phyloP scores from a whole-genome alignment of 2,113 vertebrate genomes.

The Dipodomys spectabilis region DNA sequence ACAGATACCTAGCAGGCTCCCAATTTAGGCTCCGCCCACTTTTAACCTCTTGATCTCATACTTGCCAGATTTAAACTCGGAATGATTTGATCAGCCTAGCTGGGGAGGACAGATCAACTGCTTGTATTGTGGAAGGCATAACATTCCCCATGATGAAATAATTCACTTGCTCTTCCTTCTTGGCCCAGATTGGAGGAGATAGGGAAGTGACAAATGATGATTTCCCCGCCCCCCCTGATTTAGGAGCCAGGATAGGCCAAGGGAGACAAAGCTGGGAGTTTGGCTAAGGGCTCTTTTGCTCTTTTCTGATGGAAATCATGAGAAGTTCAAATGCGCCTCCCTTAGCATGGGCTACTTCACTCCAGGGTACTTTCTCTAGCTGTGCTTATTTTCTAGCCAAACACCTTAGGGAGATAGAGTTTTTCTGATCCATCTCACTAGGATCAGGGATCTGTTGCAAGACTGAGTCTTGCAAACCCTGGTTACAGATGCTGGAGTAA shows the following conservation, averaged over 20 bases:
- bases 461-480: background rate
- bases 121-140: background rate
- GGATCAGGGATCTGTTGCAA: background rate
- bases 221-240: background rate
- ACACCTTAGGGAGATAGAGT: background rate
- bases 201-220: background rate
- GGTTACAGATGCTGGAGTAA: background rate
- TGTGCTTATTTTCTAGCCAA: background rate
- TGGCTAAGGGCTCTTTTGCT: background rate
- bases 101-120: background rate
- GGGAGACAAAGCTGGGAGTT: background rate
- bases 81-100: background rate
- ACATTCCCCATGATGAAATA: background rate
- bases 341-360: background rate
- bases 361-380: background rate
- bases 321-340: background rate
- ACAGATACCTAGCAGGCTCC: background rate
- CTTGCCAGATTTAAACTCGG: background rate
- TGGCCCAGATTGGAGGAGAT: background rate
- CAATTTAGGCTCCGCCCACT: background rate
- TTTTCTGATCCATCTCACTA: background rate
- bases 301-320: background rate
- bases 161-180: constrained; percentile 19
- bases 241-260: background rate
- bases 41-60: constrained; percentile 33